A percentile compares a stretch with the other conserved stretches of the same genome.
Evolutionary conservation across 2,797 vertebrate species (phyloP).

Genomic region (Macropus fuliginosus): DNA sequence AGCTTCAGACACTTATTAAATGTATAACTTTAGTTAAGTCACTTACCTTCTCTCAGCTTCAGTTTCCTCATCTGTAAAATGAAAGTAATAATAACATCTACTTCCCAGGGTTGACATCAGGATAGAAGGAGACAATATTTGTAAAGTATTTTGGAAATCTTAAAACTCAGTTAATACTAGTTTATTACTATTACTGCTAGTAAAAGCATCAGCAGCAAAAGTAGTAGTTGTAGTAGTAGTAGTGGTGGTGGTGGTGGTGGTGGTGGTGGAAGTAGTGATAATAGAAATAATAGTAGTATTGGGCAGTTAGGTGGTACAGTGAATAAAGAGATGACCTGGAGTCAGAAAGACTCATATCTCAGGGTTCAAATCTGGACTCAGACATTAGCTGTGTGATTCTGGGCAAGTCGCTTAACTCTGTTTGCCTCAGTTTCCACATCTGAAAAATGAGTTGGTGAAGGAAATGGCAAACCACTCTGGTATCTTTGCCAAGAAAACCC

Average conservation of each 20-base stretch:
- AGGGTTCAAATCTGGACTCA: not conserved
- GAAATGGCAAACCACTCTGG: not conserved
- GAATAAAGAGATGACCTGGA: not conserved
- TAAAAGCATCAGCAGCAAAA: too few relatives aligned
- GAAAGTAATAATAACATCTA: not conserved
- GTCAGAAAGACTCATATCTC: not conserved
- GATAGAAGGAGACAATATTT: not conserved
- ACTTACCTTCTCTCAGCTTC: not conserved
- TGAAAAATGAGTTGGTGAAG: not conserved
- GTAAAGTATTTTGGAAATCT: not conserved
- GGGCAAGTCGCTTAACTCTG: not conserved
- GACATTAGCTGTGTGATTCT: not conserved
- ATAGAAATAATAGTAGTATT: not conserved
- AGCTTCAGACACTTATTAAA: not conserved
- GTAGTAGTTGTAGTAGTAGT: too few relatives aligned
- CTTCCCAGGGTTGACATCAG: not conserved
- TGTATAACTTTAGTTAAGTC: not conserved
- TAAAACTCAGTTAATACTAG: not conserved
- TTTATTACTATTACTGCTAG: too few relatives aligned
- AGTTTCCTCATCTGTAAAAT: not conserved
- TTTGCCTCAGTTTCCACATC: not conserved
- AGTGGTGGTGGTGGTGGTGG: too few relatives aligned
- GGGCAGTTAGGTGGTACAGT: not conserved
- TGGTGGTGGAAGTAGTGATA: too few relatives aligned
- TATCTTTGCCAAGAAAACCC: not conserved